Evolutionary conservation across 2,888 invertebrate genomes (phyloP).

Genomic region (Drosophila barbarae): DNA sequence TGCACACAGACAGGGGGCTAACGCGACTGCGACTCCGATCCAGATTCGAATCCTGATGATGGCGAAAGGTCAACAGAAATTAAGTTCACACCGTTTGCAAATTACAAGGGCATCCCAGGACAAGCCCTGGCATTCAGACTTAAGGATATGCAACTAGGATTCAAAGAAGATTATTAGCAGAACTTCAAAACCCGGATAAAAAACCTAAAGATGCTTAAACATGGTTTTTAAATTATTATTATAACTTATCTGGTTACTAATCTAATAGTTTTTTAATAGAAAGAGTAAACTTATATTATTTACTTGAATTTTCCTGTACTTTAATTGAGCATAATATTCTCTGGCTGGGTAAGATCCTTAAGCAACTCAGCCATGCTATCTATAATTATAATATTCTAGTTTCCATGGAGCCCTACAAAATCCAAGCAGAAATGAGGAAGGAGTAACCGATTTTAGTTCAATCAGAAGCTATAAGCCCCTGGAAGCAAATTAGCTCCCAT

Average conservation of each 20-base stretch:
- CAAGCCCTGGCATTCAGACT: neutral
- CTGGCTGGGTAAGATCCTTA: neutral
- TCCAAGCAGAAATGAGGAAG: neutral
- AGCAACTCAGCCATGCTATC: too few relatives aligned
- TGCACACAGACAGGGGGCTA: constrained; percentile 27
- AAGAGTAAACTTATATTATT: neutral
- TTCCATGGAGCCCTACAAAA: neutral
- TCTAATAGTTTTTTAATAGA: too few relatives aligned
- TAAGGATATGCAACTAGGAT: neutral
- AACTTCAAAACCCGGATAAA: neutral
- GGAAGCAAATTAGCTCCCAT: constrained; percentile 49
- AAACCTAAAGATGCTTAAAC: too few relatives aligned
- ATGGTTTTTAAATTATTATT: too few relatives aligned
- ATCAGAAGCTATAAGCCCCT: constrained; percentile 15
- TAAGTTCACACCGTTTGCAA: constrained; percentile 66
- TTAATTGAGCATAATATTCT: constrained; percentile 48
- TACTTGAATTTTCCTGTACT: constrained; percentile 34
- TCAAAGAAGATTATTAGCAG: too few relatives aligned
- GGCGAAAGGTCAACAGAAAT: constrained; percentile 48
- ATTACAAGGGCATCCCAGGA: constrained; percentile 47
- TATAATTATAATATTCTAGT: neutral
- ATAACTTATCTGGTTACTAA: too few relatives aligned
- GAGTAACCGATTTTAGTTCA: constrained; percentile 18
- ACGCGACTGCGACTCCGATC: constrained; percentile 8
- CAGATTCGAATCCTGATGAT: constrained; percentile 12